A percentile compares a stretch with the other conserved stretches of the same genome.
These are phyloP conservation scores for Cinara cedri DNA, from an alignment of 2,888 invertebrate genomes.

Conservation along the genomic window DNA sequence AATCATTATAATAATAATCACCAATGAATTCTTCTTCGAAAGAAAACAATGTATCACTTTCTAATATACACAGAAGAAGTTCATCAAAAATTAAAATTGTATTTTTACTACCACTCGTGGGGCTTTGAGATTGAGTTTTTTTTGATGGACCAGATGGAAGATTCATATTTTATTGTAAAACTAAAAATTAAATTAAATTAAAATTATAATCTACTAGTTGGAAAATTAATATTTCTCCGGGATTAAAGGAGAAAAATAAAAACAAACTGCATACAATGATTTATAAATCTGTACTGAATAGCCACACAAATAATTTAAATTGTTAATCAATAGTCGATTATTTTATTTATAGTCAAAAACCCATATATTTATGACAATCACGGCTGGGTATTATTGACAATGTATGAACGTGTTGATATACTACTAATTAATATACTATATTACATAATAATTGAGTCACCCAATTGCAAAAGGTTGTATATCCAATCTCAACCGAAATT, in stretches of 20 bases:
- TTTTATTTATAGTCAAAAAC: no score
- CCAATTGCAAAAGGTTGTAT: no score
- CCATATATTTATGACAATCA: no score
- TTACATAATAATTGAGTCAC: no score
- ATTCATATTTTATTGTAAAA: not conserved
- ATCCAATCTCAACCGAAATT: no score
- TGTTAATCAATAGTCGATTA: no score
- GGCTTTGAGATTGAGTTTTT: not conserved
- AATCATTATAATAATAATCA: slow-evolving; percentile 16
- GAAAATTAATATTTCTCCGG: not conserved
- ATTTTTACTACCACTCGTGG: not conserved
- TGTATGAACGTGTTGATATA: no score
- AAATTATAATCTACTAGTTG: not conserved
- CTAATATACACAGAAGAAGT: not conserved
- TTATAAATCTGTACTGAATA: no score
- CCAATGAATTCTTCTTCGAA: not conserved
- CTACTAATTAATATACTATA: no score
- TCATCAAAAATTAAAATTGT: not conserved
- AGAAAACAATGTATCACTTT: slow-evolving; percentile 14
- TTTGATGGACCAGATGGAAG: not conserved
- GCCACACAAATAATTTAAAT: no score
- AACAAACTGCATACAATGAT: not conserved
- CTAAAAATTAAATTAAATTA: not conserved
- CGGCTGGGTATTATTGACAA: no score
- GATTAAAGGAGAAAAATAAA: not conserved